Evolutionary conservation across 2,888 invertebrate species (phyloP).

Genomic region (Toxonevra muliebris): DNA sequence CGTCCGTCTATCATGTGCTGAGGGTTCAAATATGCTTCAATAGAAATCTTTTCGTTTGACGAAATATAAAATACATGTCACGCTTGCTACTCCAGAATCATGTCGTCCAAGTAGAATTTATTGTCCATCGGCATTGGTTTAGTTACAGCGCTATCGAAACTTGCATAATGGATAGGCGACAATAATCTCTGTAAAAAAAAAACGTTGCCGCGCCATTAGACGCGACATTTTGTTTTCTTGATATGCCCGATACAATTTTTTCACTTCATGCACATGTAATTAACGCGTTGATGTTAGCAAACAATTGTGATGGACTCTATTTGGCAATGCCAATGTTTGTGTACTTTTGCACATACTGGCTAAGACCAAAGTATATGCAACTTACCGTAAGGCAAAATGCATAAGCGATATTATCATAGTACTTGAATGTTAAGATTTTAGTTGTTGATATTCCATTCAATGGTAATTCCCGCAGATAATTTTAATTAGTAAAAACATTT

Average conservation of each 20-base stretch:
- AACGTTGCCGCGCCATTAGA: slow-evolving; percentile 38
- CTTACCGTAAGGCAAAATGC: not conserved
- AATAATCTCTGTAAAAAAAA: not conserved
- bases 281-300: slow-evolving; percentile 11
- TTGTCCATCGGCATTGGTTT: slow-evolving; percentile 12
- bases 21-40: too few species aligned
- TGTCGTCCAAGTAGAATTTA: slow-evolving; percentile 7
- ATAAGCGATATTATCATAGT: slow-evolving; percentile 26
- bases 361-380: slow-evolving; percentile 14
- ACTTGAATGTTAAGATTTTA: slow-evolving; percentile 30
- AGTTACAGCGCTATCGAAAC: not conserved
- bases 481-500: not conserved
- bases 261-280: not conserved
- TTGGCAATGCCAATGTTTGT: not conserved
- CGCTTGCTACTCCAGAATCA: not conserved
- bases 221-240: slow-evolving; percentile 17
- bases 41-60: too few species aligned
- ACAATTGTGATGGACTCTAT: slow-evolving; percentile 10
- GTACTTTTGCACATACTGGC: not conserved
- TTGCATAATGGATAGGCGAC: not conserved
- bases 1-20: too few species aligned
- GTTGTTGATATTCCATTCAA: slow-evolving; percentile 6
- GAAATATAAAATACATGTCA: slow-evolving; percentile 4
- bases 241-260: too few species aligned
- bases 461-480: slow-evolving; percentile 20